Percentiles rank a stretch among this genome's conserved stretches.
Conservation (phyloP, 2,113 vertebrate genomes). For the Peromyscus leucopus region DNA sequence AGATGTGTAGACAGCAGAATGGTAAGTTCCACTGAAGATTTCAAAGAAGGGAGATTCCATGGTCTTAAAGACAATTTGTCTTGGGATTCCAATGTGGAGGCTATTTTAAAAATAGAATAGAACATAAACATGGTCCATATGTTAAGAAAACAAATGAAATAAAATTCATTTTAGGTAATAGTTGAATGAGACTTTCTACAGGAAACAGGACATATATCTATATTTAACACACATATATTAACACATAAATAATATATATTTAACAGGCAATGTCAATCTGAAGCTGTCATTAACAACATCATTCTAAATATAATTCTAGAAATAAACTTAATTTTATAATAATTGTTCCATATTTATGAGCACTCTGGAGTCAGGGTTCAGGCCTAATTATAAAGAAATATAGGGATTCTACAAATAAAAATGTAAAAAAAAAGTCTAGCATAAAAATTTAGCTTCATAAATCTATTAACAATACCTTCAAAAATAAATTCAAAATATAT, state of each 20-base stretch:
- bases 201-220: not conserved
- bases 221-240: not conserved
- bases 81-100: not conserved
- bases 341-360: conserved; percentile 41
- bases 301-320: conserved; percentile 47
- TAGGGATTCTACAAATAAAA: conserved; percentile 4
- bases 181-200: not conserved
- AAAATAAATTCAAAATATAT: conserved; percentile 41
- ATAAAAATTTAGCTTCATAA: not conserved
- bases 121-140: not conserved
- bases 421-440: not conserved
- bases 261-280: not conserved
- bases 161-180: not conserved
- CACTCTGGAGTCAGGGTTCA: not conserved
- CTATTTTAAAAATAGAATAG: not conserved
- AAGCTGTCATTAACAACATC: not conserved
- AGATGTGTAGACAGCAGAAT: not conserved
- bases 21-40: not conserved
- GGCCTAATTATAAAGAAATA: conserved; percentile 14
- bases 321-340: conserved; percentile 50
- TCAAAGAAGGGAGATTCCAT: not conserved
- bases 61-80: not conserved
- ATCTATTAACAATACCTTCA: not conserved
- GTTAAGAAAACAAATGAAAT: not conserved
- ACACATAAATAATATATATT: not conserved